Evolutionary conservation across 2,113 vertebrate genomes (phyloP).

Genomic region (Glaucomys volans): DNA sequence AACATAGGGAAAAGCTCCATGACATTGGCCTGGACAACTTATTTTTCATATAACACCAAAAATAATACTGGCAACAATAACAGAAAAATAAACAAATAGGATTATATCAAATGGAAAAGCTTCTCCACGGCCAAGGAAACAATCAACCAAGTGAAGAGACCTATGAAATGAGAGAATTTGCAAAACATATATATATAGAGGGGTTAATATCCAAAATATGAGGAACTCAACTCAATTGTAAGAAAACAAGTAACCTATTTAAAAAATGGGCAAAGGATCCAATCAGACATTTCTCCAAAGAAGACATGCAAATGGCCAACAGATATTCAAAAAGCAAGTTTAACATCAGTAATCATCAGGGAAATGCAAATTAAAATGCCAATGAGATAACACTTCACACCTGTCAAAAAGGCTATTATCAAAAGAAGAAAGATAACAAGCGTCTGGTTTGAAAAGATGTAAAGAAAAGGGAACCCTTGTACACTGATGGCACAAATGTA

Average conservation of each 20-base stretch:
- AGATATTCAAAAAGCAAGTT: neutral
- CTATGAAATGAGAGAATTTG: neutral
- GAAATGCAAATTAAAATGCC: neutral
- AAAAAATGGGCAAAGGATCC: neutral
- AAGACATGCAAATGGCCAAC: neutral
- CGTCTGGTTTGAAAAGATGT: neutral
- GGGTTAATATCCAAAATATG: neutral
- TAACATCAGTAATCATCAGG: neutral
- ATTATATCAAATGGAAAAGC: neutral
- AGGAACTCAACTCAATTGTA: neutral
- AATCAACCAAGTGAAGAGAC: neutral
- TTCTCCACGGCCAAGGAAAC: neutral
- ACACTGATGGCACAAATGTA: neutral
- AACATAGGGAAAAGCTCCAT: neutral
- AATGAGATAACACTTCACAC: neutral
- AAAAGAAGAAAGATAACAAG: neutral
- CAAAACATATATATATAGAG: neutral
- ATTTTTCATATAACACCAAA: neutral
- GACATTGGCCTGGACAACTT: neutral
- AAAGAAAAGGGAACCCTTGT: neutral
- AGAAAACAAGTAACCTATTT: neutral
- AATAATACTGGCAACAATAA: too few relatives aligned
- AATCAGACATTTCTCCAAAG: neutral
- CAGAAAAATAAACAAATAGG: neutral
- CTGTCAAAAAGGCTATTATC: neutral